Base-by-base conservation (phyloP, 2,113 vertebrate species). In the Chrysochloris asiatica region DNA sequence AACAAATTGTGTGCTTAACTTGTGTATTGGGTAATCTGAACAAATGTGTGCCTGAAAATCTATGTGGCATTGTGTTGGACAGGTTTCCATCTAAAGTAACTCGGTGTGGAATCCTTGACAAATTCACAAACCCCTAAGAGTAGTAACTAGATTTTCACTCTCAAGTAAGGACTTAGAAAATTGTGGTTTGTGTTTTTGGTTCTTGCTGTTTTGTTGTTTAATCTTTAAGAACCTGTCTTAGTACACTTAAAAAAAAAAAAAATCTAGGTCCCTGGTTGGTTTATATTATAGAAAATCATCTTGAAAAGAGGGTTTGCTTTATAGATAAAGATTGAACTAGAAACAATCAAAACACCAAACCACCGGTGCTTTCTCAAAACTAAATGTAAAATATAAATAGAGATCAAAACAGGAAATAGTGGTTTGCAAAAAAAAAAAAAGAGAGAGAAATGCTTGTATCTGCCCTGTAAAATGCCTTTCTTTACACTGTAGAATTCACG, bases 331-430 rank as follows among this genome's bases (percentile, higher is more conserved):
- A 93, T 77, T 90, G 80, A 94, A 80, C 48, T 61, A 91, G 82
- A 94, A 95, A 92, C 93, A 96, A 93, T 78, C 94, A 97, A 96
- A 95, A 84, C 69, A 63, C 84, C 71, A 89, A 93, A 86, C 86
- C 94, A 65, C 89, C 33, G 87, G n/a, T 17, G 61, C 79, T 95
- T 94, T 95, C 97, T 96, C 93, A 95, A 97, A 97, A 95, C 9
- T 89, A 91, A 94, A 85, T 16, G 65, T 52, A 63, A 41, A 71
- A 75, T 96, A 92, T 96, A 97, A 97, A 93, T 87, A 86, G 95
- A 89, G 90, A 94, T 91, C 96, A 97, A 97, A 97, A 96, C 87
- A 95, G 96, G 97, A 97, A 96, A 89, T 12, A 4, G 88, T 93
- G 87, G 87, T 84, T 97, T 56, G 6, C 19, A 93, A 41, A 87